phyloP scores from a whole-genome alignment of 35 echinoderm and acorn worm genomes.

The Ophioderma brevispina region DNA sequence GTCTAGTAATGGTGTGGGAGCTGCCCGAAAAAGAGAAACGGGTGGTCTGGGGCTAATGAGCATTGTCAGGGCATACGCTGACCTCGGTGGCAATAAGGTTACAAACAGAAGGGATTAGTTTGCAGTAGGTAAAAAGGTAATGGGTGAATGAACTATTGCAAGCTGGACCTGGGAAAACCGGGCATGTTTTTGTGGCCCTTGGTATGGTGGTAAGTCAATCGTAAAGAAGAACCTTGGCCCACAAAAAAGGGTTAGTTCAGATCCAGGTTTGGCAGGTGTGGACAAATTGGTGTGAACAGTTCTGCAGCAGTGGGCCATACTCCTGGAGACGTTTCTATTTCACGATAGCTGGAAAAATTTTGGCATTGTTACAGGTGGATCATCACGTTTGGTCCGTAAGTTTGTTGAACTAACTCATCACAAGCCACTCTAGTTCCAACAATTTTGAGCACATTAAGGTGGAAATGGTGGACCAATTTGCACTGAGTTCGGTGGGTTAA shows the following conservation, averaged over 20 bases:
- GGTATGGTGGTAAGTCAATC: conserved; percentile 2
- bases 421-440: neutral
- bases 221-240: neutral
- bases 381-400: neutral
- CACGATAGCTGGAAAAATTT: neutral
- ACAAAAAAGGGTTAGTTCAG: neutral
- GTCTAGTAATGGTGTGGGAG: neutral
- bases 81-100: neutral
- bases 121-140: too few relatives aligned
- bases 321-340: neutral
- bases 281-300: neutral
- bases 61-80: neutral
- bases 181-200: neutral
- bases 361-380: neutral
- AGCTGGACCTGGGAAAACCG: neutral
- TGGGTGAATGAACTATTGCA: too few relatives aligned
- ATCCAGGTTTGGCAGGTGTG: neutral
- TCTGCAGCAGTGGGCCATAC: neutral
- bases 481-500: conserved; percentile 10
- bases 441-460: conserved; percentile 1
- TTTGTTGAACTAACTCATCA: conserved; percentile 1
- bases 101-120: neutral
- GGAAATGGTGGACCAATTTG: neutral
- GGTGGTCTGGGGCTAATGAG: neutral
- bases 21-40: neutral